Evolutionary conservation across 2,113 vertebrate genomes (phyloP), one percentile per base, ranked within the genome.

Genomic region (Ceyx margarethae): DNA sequence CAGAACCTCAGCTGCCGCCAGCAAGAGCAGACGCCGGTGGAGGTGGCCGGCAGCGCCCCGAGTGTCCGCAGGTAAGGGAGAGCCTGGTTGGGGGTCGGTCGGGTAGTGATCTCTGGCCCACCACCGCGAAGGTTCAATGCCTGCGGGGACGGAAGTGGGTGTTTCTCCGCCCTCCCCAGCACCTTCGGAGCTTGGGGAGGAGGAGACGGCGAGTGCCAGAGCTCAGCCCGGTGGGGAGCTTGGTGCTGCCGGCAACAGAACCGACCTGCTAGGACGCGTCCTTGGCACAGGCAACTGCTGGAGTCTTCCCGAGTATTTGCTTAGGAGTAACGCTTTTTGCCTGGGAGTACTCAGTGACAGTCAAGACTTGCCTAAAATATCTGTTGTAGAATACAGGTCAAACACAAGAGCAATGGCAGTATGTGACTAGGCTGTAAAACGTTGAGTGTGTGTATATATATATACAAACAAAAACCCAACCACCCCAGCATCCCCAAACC

Each of bases 31-130:
- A 25, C 10, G 13, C 35, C 33, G 23, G 7, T 17, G 8, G 22
- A 40, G 11, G 6, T 1, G 57, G 6, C 3, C 4, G 5, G 2
- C 5, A 22, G n/a, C 6, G 5, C 9, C 2, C 0, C 4, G 9
- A 6, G 33, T 5, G 3, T 9, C 8, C 8, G 3, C 33, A 9
- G 75, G 40, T 8, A 1, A 5, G 4, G 45, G 16, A 5, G 22
- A 6, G 61, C 22, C 7, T 22, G 18, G 35, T 7, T 7, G 21
- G 31, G 31, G 35, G 6, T 5, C 35, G 10, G 43, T 13, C 13
- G 46, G 46, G 46, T 48, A 29, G 76, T 10, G 31, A 21, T 26
- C 13, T 29, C 16, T 35, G 29, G 17, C 26, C n/a, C 16, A 5
- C 6, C 18, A 4, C 9, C 3, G 12, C n/a, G 8, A 6, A 40